Conservation (phyloP, 2,797 vertebrate species). For the Tapirus indicus region DNA sequence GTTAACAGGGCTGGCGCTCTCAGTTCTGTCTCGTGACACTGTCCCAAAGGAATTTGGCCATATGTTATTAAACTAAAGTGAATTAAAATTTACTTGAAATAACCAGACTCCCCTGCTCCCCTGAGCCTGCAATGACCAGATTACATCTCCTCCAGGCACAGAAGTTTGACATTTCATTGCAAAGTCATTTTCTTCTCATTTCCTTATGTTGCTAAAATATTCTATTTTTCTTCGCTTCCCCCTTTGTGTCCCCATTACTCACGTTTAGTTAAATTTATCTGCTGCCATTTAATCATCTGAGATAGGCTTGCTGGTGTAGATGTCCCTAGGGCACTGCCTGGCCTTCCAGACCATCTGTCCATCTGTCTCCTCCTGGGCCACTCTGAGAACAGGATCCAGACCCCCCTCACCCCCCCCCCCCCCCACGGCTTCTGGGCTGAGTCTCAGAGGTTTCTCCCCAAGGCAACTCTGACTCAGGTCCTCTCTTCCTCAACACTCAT, state of each 20-base stretch:
- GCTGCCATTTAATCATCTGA: conserved; percentile 79
- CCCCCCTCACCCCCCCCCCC: neutral
- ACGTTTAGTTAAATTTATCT: conserved; percentile 83
- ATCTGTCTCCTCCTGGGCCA: conserved; percentile 51
- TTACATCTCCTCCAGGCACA: conserved; percentile 77
- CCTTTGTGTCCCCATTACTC: conserved; percentile 81
- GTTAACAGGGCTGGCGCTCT: neutral
- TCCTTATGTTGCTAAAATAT: conserved; percentile 84
- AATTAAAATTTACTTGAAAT: conserved; percentile 77
- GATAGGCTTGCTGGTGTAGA: conserved; percentile 54
- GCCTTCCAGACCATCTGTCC: conserved; percentile 60
- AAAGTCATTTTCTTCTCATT: conserved; percentile 84
- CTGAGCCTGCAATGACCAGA: conserved; percentile 69
- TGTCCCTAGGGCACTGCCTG: conserved; percentile 29
- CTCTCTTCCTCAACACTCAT: neutral
- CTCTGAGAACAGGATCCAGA: neutral
- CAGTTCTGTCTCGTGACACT: neutral
- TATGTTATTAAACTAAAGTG: conserved; percentile 73
- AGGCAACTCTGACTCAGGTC: neutral
- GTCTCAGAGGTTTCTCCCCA: neutral
- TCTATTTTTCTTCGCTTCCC: conserved; percentile 80
- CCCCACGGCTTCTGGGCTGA: neutral
- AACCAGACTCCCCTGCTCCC: conserved; percentile 25
- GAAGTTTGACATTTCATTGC: conserved; percentile 82
- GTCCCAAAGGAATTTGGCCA: conserved; percentile 37